These are phyloP conservation scores for Synanthedon formicaeformis DNA, from an alignment of 2,888 invertebrate species.

Conservation along the genomic window DNA sequence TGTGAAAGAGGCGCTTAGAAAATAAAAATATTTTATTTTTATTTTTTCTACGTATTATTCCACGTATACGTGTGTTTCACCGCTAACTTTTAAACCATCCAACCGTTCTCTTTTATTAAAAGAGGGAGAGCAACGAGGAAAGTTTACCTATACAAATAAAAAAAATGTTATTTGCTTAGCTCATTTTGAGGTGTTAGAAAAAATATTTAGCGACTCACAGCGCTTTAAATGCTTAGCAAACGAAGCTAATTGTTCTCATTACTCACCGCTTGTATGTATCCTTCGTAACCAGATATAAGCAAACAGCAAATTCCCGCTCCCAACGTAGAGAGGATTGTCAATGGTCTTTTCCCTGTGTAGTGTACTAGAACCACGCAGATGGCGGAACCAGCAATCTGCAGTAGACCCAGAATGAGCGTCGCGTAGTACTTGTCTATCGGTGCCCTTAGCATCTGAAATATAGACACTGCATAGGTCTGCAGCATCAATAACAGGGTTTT, in stretches of 20 bases:
- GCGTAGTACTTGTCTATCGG: slow-evolving; percentile 83
- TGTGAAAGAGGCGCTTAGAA: no score
- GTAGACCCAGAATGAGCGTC: slow-evolving; percentile 77
- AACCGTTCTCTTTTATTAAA: no score
- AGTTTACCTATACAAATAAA: no score
- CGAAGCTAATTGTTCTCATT: background rate
- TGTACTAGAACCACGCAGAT: slow-evolving; percentile 77
- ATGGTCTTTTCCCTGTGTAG: slow-evolving; percentile 77
- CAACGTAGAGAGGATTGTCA: slow-evolving; percentile 75
- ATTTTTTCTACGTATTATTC: no score
- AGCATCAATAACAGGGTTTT: background rate
- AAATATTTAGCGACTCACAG: no score
- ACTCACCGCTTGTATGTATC: slow-evolving; percentile 32
- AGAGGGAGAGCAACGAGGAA: no score
- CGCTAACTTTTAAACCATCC: no score
- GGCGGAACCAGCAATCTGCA: slow-evolving; percentile 76
- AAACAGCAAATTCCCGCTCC: slow-evolving; percentile 77
- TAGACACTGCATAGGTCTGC: slow-evolving; percentile 80
- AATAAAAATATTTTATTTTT: no score
- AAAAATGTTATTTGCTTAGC: background rate
- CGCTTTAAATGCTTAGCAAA: background rate
- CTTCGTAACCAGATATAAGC: slow-evolving; percentile 69
- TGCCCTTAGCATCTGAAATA: slow-evolving; percentile 77
- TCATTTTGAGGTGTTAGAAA: background rate
- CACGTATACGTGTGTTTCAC: no score